phyloP scores from a whole-genome alignment of 2,113 vertebrate species.

The Megalops atlanticus region DNA sequence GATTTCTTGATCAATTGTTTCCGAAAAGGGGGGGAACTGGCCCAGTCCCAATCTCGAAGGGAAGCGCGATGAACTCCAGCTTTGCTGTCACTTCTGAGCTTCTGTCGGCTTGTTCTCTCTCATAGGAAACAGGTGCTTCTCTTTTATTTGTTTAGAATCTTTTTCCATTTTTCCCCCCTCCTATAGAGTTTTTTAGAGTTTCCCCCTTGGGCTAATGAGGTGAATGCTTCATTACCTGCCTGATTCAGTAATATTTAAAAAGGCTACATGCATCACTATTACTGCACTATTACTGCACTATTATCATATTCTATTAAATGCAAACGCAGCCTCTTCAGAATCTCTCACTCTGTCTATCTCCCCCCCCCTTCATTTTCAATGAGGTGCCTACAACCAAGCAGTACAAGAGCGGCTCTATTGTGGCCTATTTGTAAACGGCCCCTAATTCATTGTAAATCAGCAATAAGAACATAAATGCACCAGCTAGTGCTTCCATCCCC shows the following conservation, averaged over 20 bases:
- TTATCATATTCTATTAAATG: constrained; percentile 39
- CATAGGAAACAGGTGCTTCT: neutral
- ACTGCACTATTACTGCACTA: constrained; percentile 13
- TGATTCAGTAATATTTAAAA: constrained; percentile 22
- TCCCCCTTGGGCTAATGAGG: constrained; percentile 27
- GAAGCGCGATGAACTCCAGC: constrained; percentile 30
- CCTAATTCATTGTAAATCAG: constrained; percentile 52
- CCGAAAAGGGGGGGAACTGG: constrained; percentile 47
- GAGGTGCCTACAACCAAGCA: constrained; percentile 40
- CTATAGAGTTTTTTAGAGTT: neutral
- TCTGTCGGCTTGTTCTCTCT: too few relatives aligned
- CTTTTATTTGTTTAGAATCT: neutral
- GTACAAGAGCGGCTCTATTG: constrained; percentile 23
- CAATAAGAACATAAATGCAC: constrained; percentile 55
- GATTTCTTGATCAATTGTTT: constrained; percentile 65
- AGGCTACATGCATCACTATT: constrained; percentile 29
- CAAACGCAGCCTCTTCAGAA: constrained; percentile 26
- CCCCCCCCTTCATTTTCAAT: constrained; percentile 36
- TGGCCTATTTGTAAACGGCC: constrained; percentile 44
- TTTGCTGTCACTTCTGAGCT: neutral
- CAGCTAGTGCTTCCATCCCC: constrained; percentile 45
- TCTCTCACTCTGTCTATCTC: constrained; percentile 15
- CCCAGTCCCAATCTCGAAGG: constrained; percentile 47
- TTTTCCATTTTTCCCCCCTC: neutral
- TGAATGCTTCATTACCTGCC: constrained; percentile 22